Evolutionary conservation across 1,140 invertebrate genomes (phyloP).

Genomic region (Drosophila rufa): DNA sequence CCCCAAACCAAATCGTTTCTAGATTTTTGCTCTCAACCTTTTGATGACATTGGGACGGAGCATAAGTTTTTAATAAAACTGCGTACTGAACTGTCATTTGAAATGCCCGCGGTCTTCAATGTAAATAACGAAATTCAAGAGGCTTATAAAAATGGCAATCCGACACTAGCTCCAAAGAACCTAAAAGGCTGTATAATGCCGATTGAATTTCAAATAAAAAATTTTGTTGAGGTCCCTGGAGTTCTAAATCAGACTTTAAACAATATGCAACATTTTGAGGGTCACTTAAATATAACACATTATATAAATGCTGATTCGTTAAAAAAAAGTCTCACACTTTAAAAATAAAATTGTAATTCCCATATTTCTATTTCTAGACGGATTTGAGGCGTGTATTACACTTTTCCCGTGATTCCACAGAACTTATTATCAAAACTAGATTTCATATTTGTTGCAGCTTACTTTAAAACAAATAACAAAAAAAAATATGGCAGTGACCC

Average conservation of each 20-base stretch:
- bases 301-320: neutral
- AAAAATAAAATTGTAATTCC: neutral
- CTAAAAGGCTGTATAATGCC: neutral
- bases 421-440: neutral
- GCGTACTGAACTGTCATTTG: neutral
- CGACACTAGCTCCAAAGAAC: neutral
- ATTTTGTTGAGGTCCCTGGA: neutral
- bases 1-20: neutral
- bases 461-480: neutral
- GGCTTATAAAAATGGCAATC: neutral
- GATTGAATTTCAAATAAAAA: neutral
- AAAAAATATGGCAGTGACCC: neutral
- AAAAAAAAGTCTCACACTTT: neutral
- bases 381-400: conserved; percentile 1
- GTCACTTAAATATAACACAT: neutral
- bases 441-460: conserved; percentile 1
- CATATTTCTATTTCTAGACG: neutral
- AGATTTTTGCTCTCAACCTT: neutral
- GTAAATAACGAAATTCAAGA: neutral
- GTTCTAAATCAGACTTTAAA: neutral
- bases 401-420: neutral
- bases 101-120: neutral
- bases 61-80: neutral
- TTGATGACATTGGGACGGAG: neutral
- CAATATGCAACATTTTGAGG: neutral